These are phyloP conservation scores for Coregonus suidteri DNA, from an alignment of 2,797 vertebrate genomes.

Conservation along the genomic window DNA sequence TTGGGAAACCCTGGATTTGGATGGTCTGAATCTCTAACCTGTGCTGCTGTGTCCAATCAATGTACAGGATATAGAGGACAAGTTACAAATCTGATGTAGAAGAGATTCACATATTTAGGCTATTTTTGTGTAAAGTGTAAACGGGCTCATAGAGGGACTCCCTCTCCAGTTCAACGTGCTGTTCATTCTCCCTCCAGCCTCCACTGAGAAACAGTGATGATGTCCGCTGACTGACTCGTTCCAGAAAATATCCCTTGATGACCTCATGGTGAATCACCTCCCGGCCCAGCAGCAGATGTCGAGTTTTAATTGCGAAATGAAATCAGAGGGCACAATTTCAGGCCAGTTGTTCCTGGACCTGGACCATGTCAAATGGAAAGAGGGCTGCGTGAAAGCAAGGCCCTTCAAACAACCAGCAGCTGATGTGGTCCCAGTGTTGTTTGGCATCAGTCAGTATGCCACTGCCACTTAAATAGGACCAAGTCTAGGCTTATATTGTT, in stretches of 20 bases:
- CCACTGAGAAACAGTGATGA: background rate
- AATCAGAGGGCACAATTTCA: conserved; percentile 10
- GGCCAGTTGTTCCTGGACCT: conserved; percentile 3
- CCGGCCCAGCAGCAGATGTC: conserved; percentile 4
- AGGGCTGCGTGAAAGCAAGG: background rate
- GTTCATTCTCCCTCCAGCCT: background rate
- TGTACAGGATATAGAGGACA: too few relatives aligned
- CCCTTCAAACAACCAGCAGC: background rate
- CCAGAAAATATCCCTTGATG: conserved; percentile 12
- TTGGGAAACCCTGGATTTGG: too few relatives aligned
- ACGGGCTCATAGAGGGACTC: background rate
- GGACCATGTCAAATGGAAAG: background rate
- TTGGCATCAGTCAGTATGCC: background rate
- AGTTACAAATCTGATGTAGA: too few relatives aligned
- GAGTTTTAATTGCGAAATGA: conserved; percentile 7
- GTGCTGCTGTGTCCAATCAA: too few relatives aligned
- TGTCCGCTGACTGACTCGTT: background rate
- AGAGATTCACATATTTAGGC: too few relatives aligned
- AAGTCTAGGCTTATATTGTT: background rate
- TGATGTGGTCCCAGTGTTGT: conserved; percentile 6
- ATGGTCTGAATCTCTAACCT: too few relatives aligned
- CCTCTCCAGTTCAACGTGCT: background rate
- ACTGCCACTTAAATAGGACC: background rate
- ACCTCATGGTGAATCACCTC: conserved; percentile 11
- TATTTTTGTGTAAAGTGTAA: background rate